These are phyloP conservation scores for Cladorhizidae sp. DNA, from an alignment of 37 sponge, comb jelly and placozoan species.

Conservation along the genomic window DNA sequence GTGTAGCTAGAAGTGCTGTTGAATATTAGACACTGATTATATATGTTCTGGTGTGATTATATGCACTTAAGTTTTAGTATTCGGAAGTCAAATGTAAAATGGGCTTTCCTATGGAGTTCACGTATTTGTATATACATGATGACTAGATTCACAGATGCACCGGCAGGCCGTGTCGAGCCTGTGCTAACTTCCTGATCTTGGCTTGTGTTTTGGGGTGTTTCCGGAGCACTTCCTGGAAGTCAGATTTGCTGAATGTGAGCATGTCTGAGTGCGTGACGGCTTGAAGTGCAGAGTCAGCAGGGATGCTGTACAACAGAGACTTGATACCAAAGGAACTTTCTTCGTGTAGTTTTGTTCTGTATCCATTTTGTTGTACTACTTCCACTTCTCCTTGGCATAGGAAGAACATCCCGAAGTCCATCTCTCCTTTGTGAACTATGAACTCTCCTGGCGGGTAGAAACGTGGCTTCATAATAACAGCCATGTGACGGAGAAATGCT, in stretches of 20 bases:
- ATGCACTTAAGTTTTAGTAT: too few relatives aligned
- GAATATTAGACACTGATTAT: too few relatives aligned
- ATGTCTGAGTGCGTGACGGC: conserved; percentile 58
- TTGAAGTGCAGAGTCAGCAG: conserved; percentile 25
- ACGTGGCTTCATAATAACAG: conserved; percentile 58
- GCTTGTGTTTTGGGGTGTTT: neutral
- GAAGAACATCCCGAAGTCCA: conserved; percentile 60
- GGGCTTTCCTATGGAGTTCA: too few relatives aligned
- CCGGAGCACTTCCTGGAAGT: conserved; percentile 38
- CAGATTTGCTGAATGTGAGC: conserved; percentile 34
- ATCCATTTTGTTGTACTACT: neutral
- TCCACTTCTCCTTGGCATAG: conserved; percentile 53
- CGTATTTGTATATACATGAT: too few relatives aligned
- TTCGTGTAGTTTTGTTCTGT: conserved; percentile 23
- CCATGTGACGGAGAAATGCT: conserved; percentile 57
- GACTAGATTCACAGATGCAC: neutral
- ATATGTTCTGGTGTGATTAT: too few relatives aligned
- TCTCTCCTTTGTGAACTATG: conserved; percentile 73
- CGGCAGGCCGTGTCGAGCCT: conserved; percentile 11
- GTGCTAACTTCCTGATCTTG: conserved; percentile 5
- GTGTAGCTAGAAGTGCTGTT: too few relatives aligned
- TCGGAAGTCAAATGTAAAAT: too few relatives aligned
- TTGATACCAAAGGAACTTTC: conserved; percentile 42
- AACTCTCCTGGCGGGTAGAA: conserved; percentile 69
- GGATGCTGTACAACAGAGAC: conserved; percentile 43